These are phyloP conservation scores for Leptinotarsa lineolata DNA, from an alignment of 1,140 invertebrate species.

Conservation along the genomic window DNA sequence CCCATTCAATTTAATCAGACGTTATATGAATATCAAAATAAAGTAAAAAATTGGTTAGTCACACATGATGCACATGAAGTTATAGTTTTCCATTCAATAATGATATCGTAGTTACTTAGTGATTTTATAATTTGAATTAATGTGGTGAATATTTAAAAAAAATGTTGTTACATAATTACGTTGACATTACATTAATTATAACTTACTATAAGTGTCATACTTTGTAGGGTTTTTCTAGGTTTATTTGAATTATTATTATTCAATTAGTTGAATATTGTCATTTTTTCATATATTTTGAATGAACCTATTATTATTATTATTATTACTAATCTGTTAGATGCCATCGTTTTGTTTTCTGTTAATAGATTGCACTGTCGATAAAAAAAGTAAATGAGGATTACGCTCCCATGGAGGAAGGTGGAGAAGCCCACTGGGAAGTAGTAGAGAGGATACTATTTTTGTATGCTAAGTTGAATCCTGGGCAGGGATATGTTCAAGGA, in stretches of 20 bases:
- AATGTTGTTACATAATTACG: no score
- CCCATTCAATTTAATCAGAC: no score
- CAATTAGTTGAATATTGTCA: no score
- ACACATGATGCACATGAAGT: no score
- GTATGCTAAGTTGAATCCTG: slow-evolving; percentile 97
- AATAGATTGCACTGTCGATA: slow-evolving; percentile 64
- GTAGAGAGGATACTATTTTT: slow-evolving; percentile 95
- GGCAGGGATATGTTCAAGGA: slow-evolving; percentile 96
- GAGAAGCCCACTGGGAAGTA: slow-evolving; percentile 95
- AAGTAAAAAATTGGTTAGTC: no score
- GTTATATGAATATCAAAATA: no score
- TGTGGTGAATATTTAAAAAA: no score
- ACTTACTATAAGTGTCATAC: neutral
- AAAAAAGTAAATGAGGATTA: slow-evolving; percentile 78
- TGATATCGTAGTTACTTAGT: no score
- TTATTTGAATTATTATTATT: no score
- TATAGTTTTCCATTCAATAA: no score
- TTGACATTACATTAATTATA: no score
- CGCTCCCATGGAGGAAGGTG: slow-evolving; percentile 77
- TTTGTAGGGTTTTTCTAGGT: neutral
- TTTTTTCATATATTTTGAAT: neutral
- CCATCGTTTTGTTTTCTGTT: neutral
- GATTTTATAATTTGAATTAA: no score
- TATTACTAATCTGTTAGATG: neutral
- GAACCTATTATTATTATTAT: neutral